phyloP scores from a whole-genome alignment of 1,140 invertebrate species.

The Aphaenogaster rudis region DNA sequence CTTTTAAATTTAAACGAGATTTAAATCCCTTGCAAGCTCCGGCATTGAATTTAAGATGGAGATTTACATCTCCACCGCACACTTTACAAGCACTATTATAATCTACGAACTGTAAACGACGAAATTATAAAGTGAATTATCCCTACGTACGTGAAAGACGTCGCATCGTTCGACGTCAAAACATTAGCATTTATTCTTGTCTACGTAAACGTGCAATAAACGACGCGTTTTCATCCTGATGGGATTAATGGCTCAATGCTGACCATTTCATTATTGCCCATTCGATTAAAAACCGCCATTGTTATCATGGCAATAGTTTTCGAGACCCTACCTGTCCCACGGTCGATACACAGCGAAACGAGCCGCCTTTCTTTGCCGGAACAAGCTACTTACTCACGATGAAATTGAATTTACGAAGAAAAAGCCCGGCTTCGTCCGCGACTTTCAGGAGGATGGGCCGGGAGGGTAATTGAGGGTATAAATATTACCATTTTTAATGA shows the following conservation, averaged over 20 bases:
- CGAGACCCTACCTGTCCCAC: conserved; percentile 21
- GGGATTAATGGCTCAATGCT: conserved; percentile 1
- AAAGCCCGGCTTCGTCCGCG: conserved; percentile 60
- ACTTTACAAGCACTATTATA: conserved; percentile 35
- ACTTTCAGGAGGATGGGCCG: conserved; percentile 47
- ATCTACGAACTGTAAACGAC: conserved; percentile 32
- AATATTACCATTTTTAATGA: conserved; percentile 74
- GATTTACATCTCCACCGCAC: conserved; percentile 56
- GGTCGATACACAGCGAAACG: conserved; percentile 56
- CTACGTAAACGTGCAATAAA: not conserved
- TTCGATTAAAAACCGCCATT: conserved; percentile 41
- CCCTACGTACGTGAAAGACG: not conserved
- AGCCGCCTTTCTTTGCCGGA: conserved; percentile 38
- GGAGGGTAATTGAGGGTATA: conserved; percentile 66
- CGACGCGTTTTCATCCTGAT: not conserved
- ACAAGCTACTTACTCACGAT: conserved; percentile 67
- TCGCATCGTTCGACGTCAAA: not conserved
- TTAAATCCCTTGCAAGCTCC: conserved; percentile 55
- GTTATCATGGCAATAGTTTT: conserved; percentile 32
- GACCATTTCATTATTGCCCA: not conserved
- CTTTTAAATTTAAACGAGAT: conserved; percentile 65
- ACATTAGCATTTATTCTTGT: not conserved
- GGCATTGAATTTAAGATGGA: conserved; percentile 57
- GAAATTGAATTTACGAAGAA: conserved; percentile 71
- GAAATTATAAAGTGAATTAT: conserved; percentile 44